These are phyloP conservation scores for Lysandra bellargus DNA, from an alignment of 2,888 invertebrate species.

Conservation along the genomic window DNA sequence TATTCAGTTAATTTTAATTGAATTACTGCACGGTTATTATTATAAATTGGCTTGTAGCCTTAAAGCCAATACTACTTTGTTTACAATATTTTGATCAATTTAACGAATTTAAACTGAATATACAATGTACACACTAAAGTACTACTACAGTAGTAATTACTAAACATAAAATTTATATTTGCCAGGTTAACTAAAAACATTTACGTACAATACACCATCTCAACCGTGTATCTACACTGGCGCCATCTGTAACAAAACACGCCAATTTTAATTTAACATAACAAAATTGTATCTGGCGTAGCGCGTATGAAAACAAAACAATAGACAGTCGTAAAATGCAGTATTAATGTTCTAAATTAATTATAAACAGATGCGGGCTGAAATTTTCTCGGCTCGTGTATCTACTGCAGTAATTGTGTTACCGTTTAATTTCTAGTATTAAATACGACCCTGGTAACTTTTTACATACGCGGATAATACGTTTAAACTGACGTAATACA, in stretches of 20 bases:
- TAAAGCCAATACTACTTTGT: no score
- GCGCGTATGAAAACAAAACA: conserved; percentile 52
- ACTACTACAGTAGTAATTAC: no score
- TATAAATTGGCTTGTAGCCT: no score
- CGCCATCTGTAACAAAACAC: conserved; percentile 39
- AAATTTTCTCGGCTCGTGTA: conserved; percentile 49
- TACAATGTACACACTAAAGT: no score
- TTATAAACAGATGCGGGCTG: conserved; percentile 56
- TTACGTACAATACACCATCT: neutral
- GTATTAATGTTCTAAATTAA: conserved; percentile 61
- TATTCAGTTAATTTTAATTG: neutral
- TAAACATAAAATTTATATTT: no score
- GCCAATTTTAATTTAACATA: conserved; percentile 56
- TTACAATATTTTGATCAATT: no score
- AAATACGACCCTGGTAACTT: conserved; percentile 41
- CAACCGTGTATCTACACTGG: neutral
- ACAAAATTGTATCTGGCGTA: conserved; percentile 45
- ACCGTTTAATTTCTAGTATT: conserved; percentile 54
- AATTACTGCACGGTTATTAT: no score
- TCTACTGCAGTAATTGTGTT: conserved; percentile 54
- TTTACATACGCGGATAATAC: conserved; percentile 16
- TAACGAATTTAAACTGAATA: no score
- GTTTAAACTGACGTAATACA: neutral
- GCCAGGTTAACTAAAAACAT: no score
- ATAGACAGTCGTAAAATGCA: conserved; percentile 50